Percentiles rank a stretch among this genome's conserved stretches.
Conservation (phyloP, 2,113 vertebrate species). For the Vireo altiloquus region DNA sequence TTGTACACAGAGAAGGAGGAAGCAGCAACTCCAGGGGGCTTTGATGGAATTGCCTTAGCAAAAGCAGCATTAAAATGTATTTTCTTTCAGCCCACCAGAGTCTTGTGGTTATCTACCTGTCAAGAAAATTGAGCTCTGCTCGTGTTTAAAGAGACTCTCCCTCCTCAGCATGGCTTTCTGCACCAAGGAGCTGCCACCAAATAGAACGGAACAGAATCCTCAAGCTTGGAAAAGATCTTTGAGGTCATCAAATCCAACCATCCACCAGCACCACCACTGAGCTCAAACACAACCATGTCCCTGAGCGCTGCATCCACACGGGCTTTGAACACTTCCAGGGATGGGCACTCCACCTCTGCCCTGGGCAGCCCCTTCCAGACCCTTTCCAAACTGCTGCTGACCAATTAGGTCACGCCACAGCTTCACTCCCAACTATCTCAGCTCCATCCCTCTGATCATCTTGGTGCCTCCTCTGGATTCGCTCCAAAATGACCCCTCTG, state of each 20-base stretch:
- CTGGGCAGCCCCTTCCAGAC: not conserved
- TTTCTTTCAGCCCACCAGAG: not conserved
- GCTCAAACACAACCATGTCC: not conserved
- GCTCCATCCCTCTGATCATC: not conserved
- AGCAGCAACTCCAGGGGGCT: not conserved
- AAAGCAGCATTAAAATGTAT: not conserved
- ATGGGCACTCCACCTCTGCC: not conserved
- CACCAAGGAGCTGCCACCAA: not conserved
- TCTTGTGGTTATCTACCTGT: not conserved
- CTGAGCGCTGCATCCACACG: not conserved
- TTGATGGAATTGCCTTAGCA: not conserved
- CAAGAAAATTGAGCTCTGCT: not conserved
- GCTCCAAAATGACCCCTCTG: not conserved
- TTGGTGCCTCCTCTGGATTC: not conserved
- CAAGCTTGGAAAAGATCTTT: not conserved
- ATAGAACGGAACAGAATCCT: not conserved
- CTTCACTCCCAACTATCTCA: not conserved
- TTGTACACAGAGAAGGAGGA: not conserved
- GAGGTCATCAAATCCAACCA: not conserved
- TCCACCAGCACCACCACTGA: not conserved
- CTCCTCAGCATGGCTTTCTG: not conserved
- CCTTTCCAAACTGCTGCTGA: not conserved
- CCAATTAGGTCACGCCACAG: not conserved
- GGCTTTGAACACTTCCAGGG: not conserved
- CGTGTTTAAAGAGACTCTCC: not conserved